A percentile compares a stretch with the other conserved stretches of the same genome.
These are phyloP conservation scores for Danio albolineatus DNA, from an alignment of 2,797 vertebrate genomes.

Conservation along the genomic window DNA sequence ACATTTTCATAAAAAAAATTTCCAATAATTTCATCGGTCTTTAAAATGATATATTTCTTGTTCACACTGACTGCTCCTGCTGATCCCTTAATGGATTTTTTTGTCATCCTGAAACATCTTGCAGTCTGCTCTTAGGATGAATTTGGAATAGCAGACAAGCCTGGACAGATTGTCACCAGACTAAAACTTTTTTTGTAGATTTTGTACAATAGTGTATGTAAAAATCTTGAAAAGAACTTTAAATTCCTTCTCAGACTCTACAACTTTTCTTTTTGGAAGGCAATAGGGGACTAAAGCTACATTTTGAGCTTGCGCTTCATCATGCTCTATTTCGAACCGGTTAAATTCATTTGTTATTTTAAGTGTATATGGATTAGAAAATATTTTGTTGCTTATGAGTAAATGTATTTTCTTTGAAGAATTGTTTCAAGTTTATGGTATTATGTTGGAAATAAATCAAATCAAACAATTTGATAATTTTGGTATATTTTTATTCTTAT, in stretches of 20 bases:
- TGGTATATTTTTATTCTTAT: too few relatives aligned
- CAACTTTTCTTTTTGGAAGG: not conserved
- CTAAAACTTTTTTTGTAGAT: slow-evolving; percentile 1
- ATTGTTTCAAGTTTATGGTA: too few relatives aligned
- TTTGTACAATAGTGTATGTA: not conserved
- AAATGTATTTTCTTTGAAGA: too few relatives aligned
- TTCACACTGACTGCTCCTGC: not conserved
- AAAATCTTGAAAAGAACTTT: slow-evolving; percentile 8
- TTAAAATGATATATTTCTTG: slow-evolving; percentile 1
- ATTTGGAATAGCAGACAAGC: slow-evolving; percentile 53
- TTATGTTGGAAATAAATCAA: too few relatives aligned
- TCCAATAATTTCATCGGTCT: not conserved
- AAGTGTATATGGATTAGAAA: too few relatives aligned
- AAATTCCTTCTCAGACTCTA: not conserved
- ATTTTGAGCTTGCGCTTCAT: too few relatives aligned
- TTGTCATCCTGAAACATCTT: slow-evolving; percentile 10
- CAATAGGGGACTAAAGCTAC: too few relatives aligned
- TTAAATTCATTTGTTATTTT: too few relatives aligned
- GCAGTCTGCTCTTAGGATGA: slow-evolving; percentile 51
- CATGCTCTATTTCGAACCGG: too few relatives aligned
- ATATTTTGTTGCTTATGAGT: too few relatives aligned
- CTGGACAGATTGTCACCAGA: not conserved
- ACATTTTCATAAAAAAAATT: slow-evolving; percentile 3
- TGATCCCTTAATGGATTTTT: slow-evolving; percentile 21
- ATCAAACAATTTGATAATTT: too few relatives aligned